Base-by-base conservation (phyloP, 2,797 vertebrate genomes). In the Anguilla pacifica region DNA sequence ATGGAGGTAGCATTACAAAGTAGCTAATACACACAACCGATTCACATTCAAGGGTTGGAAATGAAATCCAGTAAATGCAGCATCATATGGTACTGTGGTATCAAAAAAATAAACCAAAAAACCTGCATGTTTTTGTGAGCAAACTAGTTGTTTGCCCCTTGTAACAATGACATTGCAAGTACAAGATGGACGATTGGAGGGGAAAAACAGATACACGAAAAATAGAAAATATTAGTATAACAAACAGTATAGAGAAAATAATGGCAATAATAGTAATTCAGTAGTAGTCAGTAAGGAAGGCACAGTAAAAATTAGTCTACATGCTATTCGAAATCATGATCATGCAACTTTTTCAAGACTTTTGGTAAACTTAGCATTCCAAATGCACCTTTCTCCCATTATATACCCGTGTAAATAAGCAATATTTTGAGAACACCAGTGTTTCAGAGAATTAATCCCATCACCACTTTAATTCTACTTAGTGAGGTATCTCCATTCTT, bases 211-310 rank as follows among this genome's bases (percentile, higher is more conserved):
- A 74, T 13, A 10, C 35, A 74, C 0, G 11, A 49, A 51, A 25
- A n/a, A 25, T 51, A 51, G 10, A 51, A 51, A 82, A 13, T 82
- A 13, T 74, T 74, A 74, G 70, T 49, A 13, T 15, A 82, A 43
- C 1, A 46, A 46, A 19, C 11, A 31, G 9, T 28, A 83, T 13
- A 55, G 25, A 4, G 49, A 83, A 28, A 25, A 51, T 9, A 2
- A 51, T 83, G 2, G 25, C 13, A 79, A 7, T 72, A 72, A 28
- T 28, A 28, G 51, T 9, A 13, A 53, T 53, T 53, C 19, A 82
- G 43, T 82, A 51, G 79, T 82, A n/a, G 46, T 82, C 19, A 82
- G 43, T 82, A 82, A 49, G 25, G 3, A 82, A 82, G 79, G 79
- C 79, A 82, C 43, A 82, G 46, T 49, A 82, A 49, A 82, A 46